Evolutionary conservation across 1,140 invertebrate species (phyloP), one percentile per base, ranked within the genome.

Genomic region (Drosophila persimilis): DNA sequence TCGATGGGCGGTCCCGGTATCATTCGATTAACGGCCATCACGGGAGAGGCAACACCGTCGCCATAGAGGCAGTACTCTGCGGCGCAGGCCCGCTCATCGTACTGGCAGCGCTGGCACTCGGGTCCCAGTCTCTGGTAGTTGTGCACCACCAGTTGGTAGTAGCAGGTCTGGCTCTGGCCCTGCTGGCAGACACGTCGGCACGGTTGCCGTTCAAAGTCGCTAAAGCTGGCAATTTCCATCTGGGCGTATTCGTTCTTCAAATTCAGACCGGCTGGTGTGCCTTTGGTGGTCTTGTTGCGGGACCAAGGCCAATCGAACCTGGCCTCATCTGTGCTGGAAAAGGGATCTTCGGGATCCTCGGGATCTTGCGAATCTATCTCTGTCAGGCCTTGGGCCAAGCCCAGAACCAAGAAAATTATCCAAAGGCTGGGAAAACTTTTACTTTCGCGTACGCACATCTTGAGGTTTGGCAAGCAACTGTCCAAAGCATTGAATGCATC

Each of bases 1-100:
- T 97, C 95, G 47, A 98, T 96, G 5, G 94, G 90, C 1, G 97
- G 97, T 1, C 96, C 97, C 3, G 97, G 97, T 13, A 97, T 90
- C 90, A 95, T 94, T 53, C 96, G 93, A 91, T 98, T 98, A 2
- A 95, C 95, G 0, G 95, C 94, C 15, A 97, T 92, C 3, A 97
- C 93, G 1, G 94, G 94, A 9, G 95, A 92, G n/a, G 93, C 91
- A 13, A 94, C 92, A 7, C 96, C 96, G 85, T 96, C 95, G 1
- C 93, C 94, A 51, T 94, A 93, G 43, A 96, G 93, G 73, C 96
- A 97, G 54, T 95, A 93, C 24, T 93, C 90, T 56, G 93, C 91
- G 3, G 72, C 80, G 53, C 95, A 95, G 22, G 92, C 92, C 0
- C 93, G 94, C 15, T 93, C 91, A 79, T 96, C 92, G 22, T 67